These are phyloP conservation scores for Heterodera carotae DNA, from an alignment of 1,140 invertebrate species.

Conservation along the genomic window DNA sequence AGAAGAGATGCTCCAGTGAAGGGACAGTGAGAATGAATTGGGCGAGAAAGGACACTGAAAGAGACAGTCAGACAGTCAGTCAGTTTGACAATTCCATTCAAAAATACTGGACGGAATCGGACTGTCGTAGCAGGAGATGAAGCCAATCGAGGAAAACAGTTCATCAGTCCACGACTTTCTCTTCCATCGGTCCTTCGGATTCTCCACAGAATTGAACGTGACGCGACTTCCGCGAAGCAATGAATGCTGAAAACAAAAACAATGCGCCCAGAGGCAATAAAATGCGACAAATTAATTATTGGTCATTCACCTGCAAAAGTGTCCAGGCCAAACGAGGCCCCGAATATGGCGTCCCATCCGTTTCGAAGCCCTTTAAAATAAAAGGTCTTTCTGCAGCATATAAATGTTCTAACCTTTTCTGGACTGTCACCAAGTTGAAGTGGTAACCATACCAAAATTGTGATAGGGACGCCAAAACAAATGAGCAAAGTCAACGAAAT, in stretches of 20 bases:
- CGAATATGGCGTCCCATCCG: conserved; percentile 56
- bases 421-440: conserved; percentile 53
- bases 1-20: conserved; percentile 49
- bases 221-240: conserved; percentile 54
- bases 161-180: conserved; percentile 61
- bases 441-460: conserved; percentile 43
- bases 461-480: conserved; percentile 36
- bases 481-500: background rate
- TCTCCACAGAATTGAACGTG: conserved; percentile 22
- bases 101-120: conserved; percentile 62
- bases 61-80: background rate
- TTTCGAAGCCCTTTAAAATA: conserved; percentile 60
- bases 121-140: conserved; percentile 58
- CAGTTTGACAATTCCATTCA: conserved; percentile 12
- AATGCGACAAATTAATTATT: background rate
- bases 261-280: too few relatives aligned
- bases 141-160: conserved; percentile 52
- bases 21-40: conserved; percentile 58
- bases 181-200: conserved; percentile 3
- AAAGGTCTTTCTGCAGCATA: background rate
- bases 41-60: conserved; percentile 63
- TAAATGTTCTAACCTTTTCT: conserved; percentile 48
- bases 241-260: conserved; percentile 24
- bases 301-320: conserved; percentile 44
- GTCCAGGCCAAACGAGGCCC: conserved; percentile 58